phyloP scores from a whole-genome alignment of 2,888 invertebrate species.

The Autographa pulchrina region DNA sequence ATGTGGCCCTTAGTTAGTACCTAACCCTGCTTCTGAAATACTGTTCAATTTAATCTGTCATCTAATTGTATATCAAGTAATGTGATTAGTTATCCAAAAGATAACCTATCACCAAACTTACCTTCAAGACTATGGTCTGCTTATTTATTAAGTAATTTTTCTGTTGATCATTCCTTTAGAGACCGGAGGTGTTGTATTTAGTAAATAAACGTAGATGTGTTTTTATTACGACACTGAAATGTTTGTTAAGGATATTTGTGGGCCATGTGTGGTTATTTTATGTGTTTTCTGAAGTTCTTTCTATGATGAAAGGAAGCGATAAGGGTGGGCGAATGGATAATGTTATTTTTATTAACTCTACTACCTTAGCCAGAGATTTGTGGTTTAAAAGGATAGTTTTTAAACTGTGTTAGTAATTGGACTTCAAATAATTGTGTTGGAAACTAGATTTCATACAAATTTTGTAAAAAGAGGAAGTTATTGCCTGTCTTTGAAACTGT shows the following conservation, averaged over 20 bases:
- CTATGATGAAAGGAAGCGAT: background rate
- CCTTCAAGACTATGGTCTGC: too few species aligned
- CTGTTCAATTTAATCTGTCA: too few species aligned
- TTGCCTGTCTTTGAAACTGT: too few species aligned
- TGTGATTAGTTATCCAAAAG: too few species aligned
- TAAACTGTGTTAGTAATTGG: background rate
- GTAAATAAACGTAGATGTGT: conserved; percentile 31
- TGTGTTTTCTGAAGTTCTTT: conserved; percentile 10
- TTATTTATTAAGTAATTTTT: background rate
- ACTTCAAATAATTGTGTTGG: background rate
- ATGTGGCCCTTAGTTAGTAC: too few species aligned
- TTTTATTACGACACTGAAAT: conserved; percentile 29
- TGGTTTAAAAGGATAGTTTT: background rate
- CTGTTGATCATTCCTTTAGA: background rate
- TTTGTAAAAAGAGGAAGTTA: too few species aligned
- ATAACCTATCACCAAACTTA: too few species aligned
- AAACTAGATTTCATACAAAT: background rate
- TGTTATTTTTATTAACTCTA: conserved; percentile 2
- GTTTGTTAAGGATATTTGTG: conserved; percentile 7
- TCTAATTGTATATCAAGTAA: too few species aligned
- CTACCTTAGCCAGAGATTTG: background rate
- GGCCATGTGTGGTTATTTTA: conserved; percentile 3
- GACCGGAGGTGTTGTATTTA: conserved; percentile 6
- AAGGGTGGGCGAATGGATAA: background rate
- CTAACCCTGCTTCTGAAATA: too few species aligned